A percentile compares a stretch with the other conserved stretches of the same genome.
These are phyloP conservation scores for Cephonodes hylas DNA, from an alignment of 2,888 invertebrate species.

Conservation along the genomic window DNA sequence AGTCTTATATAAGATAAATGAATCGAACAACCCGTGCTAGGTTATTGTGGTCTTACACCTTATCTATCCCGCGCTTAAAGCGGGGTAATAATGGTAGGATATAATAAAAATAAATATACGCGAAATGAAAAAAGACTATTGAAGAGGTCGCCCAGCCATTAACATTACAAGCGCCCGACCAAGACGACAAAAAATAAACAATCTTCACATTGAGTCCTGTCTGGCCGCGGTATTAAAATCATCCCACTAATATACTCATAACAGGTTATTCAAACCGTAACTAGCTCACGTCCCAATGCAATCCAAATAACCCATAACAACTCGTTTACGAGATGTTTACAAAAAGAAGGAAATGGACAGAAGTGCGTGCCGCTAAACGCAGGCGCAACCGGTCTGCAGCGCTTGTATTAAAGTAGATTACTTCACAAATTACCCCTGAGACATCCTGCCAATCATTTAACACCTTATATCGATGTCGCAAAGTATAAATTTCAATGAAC, in stretches of 20 bases:
- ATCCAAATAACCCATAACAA: constrained; percentile 38
- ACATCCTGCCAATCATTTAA: constrained; percentile 26
- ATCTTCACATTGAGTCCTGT: background rate
- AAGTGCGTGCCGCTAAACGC: constrained; percentile 67
- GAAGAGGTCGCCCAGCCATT: background rate
- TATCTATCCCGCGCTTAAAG: no score
- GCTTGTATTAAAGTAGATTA: constrained; percentile 61
- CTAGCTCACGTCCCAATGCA: constrained; percentile 40
- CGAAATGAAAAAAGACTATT: background rate
- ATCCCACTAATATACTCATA: constrained; percentile 10
- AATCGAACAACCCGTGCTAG: no score
- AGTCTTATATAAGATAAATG: no score
- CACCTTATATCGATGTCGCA: constrained; percentile 25
- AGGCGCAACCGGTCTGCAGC: constrained; percentile 49
- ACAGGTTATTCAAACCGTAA: constrained; percentile 24
- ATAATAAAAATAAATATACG: no score
- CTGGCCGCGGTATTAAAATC: constrained; percentile 4
- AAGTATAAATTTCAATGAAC: constrained; percentile 16
- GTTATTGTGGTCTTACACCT: no score
- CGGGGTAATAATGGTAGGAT: no score
- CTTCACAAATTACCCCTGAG: constrained; percentile 54
- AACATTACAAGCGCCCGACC: background rate
- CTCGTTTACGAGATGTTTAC: constrained; percentile 31
- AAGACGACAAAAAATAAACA: background rate
- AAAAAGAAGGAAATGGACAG: constrained; percentile 24